phyloP scores from a whole-genome alignment of 2,113 vertebrate genomes.

The Sigmodon hispidus region DNA sequence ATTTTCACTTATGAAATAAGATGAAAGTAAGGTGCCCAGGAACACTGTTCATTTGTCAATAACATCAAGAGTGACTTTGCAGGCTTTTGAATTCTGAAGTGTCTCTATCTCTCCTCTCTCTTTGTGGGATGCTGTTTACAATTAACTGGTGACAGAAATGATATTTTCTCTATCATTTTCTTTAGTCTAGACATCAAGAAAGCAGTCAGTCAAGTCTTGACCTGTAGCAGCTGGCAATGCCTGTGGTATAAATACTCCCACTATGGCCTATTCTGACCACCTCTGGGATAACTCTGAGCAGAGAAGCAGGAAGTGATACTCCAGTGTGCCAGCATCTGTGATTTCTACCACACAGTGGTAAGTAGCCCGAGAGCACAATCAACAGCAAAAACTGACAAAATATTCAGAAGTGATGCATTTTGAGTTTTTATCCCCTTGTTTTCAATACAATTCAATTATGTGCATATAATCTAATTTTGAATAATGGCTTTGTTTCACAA shows the following conservation, averaged over 20 bases:
- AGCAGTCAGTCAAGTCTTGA: neutral
- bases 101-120: neutral
- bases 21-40: neutral
- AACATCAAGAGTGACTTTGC: neutral
- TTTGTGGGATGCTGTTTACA: neutral
- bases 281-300: accelerated
- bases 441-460: neutral
- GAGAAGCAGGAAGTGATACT: accelerated
- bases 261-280: accelerated
- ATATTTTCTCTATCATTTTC: neutral
- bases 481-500: constrained; percentile 31
- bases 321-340: accelerated
- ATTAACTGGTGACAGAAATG: neutral
- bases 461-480: constrained; percentile 23
- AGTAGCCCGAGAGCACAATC: neutral
- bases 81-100: neutral
- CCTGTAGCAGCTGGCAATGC: neutral
- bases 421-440: neutral
- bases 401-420: neutral
- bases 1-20: neutral
- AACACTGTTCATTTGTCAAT: neutral
- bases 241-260: neutral
- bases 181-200: neutral
- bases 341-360: neutral
- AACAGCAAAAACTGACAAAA: neutral